Percentiles rank a stretch among this genome's conserved stretches.
Evolutionary conservation across 2,888 invertebrate genomes (phyloP).

Genomic region (Entomobrya proxima): DNA sequence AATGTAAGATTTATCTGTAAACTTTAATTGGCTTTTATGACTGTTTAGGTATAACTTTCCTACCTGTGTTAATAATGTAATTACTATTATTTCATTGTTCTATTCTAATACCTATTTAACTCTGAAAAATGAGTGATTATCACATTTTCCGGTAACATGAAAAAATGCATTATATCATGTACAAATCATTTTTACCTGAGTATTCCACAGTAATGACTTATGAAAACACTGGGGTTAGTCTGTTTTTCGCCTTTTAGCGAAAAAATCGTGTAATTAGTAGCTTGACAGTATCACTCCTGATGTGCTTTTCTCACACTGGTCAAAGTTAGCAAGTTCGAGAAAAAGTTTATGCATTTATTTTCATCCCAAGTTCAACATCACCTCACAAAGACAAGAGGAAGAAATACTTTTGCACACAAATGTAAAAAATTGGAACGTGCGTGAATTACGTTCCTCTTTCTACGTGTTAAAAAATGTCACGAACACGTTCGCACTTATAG

Average conservation of each 20-base stretch:
- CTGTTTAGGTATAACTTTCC: not conserved
- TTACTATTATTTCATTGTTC: not conserved
- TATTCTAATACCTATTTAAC: not conserved
- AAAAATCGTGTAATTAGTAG: not conserved
- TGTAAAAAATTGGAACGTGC: constrained; percentile 23
- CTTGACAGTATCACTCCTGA: not conserved
- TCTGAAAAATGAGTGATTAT: constrained; percentile 23
- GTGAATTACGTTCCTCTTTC: constrained; percentile 4
- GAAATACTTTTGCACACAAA: not conserved
- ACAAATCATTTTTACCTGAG: constrained; percentile 52
- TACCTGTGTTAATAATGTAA: constrained; percentile 11
- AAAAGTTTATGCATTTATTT: not conserved
- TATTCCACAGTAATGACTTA: constrained; percentile 59
- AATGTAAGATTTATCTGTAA: constrained; percentile 45
- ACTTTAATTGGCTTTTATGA: constrained; percentile 56
- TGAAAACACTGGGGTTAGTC: constrained; percentile 16
- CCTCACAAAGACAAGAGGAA: not conserved
- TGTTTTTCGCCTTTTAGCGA: constrained; percentile 28
- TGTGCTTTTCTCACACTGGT: not conserved
- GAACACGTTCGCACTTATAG: constrained; percentile 31
- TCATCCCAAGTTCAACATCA: constrained; percentile 11
- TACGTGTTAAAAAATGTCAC: constrained; percentile 44
- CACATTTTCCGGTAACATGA: constrained; percentile 43
- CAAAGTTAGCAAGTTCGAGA: constrained; percentile 27
- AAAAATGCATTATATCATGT: not conserved